Evolutionary conservation across 2,113 vertebrate genomes (phyloP).

Genomic region (Xiphophorus maculatus): DNA sequence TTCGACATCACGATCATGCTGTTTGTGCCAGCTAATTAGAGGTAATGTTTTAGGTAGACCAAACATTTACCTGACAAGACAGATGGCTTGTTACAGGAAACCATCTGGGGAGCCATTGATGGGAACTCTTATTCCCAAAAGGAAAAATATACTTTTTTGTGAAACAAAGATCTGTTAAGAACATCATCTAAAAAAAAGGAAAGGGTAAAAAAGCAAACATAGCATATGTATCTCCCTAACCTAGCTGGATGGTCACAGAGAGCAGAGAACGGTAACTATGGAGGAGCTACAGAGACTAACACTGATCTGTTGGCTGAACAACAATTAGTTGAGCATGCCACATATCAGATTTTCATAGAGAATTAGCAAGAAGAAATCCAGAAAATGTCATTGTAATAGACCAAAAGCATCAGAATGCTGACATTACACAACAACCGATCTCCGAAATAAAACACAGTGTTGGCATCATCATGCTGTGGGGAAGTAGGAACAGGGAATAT

Average conservation of each 20-base stretch:
- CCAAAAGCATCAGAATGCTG: not conserved
- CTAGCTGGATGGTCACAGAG: not conserved
- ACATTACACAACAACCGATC: too few relatives aligned
- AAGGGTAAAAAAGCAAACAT: not conserved
- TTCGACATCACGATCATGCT: not conserved
- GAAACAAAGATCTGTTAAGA: not conserved
- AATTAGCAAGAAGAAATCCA: too few relatives aligned
- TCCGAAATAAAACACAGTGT: too few relatives aligned
- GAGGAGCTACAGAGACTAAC: not conserved
- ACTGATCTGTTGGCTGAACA: not conserved
- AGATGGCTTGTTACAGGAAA: slow-evolving; percentile 6
- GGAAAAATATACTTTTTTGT: not conserved
- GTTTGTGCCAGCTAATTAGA: not conserved
- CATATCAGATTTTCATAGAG: too few relatives aligned
- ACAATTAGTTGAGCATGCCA: too few relatives aligned
- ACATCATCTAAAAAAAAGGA: not conserved
- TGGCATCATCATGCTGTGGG: too few relatives aligned
- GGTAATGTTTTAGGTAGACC: slow-evolving; percentile 4
- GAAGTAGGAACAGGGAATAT: too few relatives aligned
- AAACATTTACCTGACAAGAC: slow-evolving; percentile 13
- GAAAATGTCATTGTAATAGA: not conserved
- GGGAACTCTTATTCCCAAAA: not conserved
- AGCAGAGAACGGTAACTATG: not conserved
- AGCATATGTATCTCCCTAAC: not conserved
- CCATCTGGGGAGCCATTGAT: slow-evolving; percentile 5